These are phyloP conservation scores for Uropetala carovei DNA, from an alignment of 2,888 invertebrate species.

Conservation along the genomic window DNA sequence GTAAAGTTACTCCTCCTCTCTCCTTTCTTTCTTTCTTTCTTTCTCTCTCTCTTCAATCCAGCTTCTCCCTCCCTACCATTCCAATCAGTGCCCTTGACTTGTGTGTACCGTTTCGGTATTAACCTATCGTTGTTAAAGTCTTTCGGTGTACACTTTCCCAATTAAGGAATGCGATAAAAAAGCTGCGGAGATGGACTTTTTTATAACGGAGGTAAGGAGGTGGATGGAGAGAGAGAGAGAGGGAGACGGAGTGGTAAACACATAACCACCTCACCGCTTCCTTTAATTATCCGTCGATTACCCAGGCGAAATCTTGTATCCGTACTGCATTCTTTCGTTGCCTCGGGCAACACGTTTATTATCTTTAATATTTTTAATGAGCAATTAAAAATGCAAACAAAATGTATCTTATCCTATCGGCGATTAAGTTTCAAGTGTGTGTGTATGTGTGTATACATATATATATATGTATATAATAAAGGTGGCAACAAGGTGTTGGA, in stretches of 20 bases:
- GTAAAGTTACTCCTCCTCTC: constrained; percentile 52
- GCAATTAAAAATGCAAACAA: too few species aligned
- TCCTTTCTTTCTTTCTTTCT: constrained; percentile 63
- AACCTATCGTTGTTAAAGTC: background rate
- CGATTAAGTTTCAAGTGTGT: too few species aligned
- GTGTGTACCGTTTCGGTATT: background rate
- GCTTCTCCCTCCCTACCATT: constrained; percentile 49
- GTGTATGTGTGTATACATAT: too few species aligned
- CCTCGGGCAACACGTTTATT: too few species aligned
- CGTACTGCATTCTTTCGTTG: background rate
- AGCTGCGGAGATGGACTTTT: background rate
- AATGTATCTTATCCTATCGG: too few species aligned
- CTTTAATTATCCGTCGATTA: constrained; percentile 3
- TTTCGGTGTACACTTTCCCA: background rate
- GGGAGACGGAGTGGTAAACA: background rate
- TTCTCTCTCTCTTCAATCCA: constrained; percentile 63
- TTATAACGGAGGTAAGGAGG: too few species aligned
- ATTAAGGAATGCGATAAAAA: background rate
- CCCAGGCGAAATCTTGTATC: background rate
- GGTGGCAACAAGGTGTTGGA: too few species aligned
- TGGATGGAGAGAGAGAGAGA: background rate
- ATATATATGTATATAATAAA: too few species aligned
- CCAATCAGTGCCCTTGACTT: background rate
- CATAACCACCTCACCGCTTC: background rate
- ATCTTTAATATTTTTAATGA: too few species aligned